phyloP scores from a whole-genome alignment of 2,113 vertebrate species.

The Macquaria ambigua region DNA sequence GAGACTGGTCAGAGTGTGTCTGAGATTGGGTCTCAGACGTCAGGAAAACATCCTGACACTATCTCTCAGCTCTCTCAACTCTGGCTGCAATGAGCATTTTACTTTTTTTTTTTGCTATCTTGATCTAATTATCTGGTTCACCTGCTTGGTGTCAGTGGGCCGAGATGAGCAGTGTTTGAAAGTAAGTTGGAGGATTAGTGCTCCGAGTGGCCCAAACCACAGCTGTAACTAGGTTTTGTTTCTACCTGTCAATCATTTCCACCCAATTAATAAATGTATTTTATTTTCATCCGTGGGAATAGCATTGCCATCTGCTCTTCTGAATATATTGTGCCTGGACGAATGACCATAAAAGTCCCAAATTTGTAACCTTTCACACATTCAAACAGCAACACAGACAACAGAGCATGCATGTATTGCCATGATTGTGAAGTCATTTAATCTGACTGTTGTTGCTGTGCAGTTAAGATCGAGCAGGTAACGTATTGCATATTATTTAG shows the following conservation, averaged over 20 bases:
- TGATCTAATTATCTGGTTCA: constrained; percentile 37
- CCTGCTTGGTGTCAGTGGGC: constrained; percentile 2
- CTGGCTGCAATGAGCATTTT: constrained; percentile 1
- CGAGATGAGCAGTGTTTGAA: constrained; percentile 20
- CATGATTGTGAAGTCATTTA: not conserved
- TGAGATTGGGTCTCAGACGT: too few relatives aligned
- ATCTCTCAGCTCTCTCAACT: not conserved
- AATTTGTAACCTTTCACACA: not conserved
- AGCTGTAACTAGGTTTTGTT: constrained; percentile 6
- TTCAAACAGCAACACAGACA: not conserved
- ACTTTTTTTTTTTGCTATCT: constrained; percentile 2
- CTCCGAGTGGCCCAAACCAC: constrained; percentile 24
- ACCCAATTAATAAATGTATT: constrained; percentile 2
- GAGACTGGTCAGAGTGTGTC: too few relatives aligned
- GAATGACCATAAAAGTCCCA: not conserved
- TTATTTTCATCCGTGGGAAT: not conserved
- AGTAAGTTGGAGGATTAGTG: constrained; percentile 22
- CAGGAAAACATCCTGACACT: too few relatives aligned
- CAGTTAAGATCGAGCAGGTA: not conserved
- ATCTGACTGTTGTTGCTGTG: not conserved
- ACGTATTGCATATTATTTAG: not conserved
- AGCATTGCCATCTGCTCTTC: constrained; percentile 7
- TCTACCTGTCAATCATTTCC: constrained; percentile 37
- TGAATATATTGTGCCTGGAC: constrained; percentile 7
- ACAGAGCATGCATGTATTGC: not conserved